Evolutionary conservation across 2,888 invertebrate genomes (phyloP), one percentile per base, ranked within the genome.

Genomic region (Chrysina gloriosa): DNA sequence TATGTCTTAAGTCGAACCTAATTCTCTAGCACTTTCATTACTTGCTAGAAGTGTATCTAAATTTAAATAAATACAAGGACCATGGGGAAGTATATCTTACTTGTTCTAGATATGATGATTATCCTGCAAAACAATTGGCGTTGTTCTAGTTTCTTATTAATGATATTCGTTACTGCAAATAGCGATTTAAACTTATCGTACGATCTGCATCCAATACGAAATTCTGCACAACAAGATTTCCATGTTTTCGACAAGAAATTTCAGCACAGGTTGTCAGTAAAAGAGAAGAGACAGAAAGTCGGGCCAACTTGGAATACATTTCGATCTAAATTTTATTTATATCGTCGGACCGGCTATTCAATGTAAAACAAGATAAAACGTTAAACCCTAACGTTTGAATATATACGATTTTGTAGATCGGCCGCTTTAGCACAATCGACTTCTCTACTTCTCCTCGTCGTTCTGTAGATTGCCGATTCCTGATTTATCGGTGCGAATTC

Each of bases 291-390:
- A 42, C 58, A 58, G 58, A 39, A 42, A 39, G 58, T 42, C 42
- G 58, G 42, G 16, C 27, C 19, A 36, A 34, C 36, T 21, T 21
- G 36, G 70, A 72, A 72, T 71, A 66, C 67, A 69, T 70, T 70
- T 72, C 70, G 71, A 71, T 69, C 69, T 56, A 36, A 69, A 56
- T 69, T 65, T 73, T 77, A 80, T 80, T 80, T 80, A 80, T 79
- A 77, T 75, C 74, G 73, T 74, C 73, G 70, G 74, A 68, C 70
- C 68, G 69, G 73, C 79, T 77, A 80, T 80, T 80, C 80, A 80
- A 80, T 80, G 80, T 80, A 80, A 80, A 80, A 80, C 80, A 79
- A 78, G 79, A 79, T 76, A 77, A 79, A 79, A 80, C 76, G 78
- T 76, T 78, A 75, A 79, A 77, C 77, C 77, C 73, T 75, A 76